A percentile compares a stretch with the other conserved stretches of the same genome.
These are phyloP conservation scores for Deilephila porcellus DNA, from an alignment of 2,888 invertebrate species.

Conservation along the genomic window DNA sequence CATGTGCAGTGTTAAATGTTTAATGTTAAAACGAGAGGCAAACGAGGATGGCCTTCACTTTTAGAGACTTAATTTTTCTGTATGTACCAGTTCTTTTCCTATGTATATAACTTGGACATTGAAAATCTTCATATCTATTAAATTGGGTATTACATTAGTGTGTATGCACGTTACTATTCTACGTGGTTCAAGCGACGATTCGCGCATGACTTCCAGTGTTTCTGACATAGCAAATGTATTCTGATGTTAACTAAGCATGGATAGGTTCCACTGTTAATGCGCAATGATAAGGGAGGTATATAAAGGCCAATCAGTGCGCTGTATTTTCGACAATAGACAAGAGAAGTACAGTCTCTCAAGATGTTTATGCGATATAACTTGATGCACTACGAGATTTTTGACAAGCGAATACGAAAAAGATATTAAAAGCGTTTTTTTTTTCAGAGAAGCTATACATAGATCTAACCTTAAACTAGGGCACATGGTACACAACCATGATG, in stretches of 20 bases:
- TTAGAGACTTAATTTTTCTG: not conserved
- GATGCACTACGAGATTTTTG: constrained; percentile 27
- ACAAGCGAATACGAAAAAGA: constrained; percentile 28
- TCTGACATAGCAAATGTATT: constrained; percentile 24
- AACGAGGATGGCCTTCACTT: not conserved
- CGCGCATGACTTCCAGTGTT: constrained; percentile 22
- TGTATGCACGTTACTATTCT: constrained; percentile 19
- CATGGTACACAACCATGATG: constrained; percentile 33
- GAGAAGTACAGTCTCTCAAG: constrained; percentile 13
- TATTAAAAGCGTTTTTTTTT: constrained; percentile 28
- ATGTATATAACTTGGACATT: too few species aligned
- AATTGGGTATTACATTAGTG: not conserved
- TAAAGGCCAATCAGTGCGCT: constrained; percentile 18
- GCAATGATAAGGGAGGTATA: not conserved
- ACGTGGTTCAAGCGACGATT: constrained; percentile 24
- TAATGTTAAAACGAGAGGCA: not conserved
- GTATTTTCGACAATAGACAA: constrained; percentile 12
- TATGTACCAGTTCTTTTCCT: too few species aligned
- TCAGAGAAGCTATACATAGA: constrained; percentile 31
- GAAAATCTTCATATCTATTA: not conserved
- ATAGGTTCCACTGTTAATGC: constrained; percentile 12
- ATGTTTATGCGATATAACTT: constrained; percentile 20
- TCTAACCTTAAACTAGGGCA: constrained; percentile 34
- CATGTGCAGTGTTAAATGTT: constrained; percentile 17
- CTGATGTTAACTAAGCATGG: constrained; percentile 24